Evolutionary conservation across 2,113 vertebrate species (phyloP).

Genomic region (Scomber scombrus): DNA sequence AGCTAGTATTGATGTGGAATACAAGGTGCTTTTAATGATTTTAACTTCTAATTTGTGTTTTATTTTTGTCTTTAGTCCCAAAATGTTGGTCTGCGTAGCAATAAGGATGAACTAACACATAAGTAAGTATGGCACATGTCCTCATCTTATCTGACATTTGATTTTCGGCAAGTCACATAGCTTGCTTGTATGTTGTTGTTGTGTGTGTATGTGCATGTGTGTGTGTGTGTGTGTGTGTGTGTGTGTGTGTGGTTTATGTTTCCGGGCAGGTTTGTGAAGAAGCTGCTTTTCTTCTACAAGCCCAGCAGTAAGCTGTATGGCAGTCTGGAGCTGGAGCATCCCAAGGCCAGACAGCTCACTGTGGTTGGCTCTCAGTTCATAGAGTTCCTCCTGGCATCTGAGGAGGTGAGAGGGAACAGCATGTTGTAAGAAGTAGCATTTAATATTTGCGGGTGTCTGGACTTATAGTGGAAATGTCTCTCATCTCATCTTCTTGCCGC

Average conservation of each 20-base stretch:
- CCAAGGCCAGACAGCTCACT: conserved; percentile 88
- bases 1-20: not conserved
- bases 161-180: not conserved
- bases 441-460: not conserved
- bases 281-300: conserved; percentile 91
- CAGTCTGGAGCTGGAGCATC: conserved; percentile 87
- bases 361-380: conserved; percentile 88
- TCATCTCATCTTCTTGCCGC: too few relatives aligned
- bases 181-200: not conserved
- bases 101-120: conserved; percentile 92
- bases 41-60: conserved; percentile 51
- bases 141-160: not conserved
- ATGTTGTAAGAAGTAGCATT: not conserved
- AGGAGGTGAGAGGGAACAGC: conserved; percentile 83
- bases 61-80: conserved; percentile 87
- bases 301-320: conserved; percentile 90
- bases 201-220: too few relatives aligned
- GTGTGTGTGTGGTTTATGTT: not conserved
- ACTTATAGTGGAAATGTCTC: too few relatives aligned
- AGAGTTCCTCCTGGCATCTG: conserved; percentile 90
- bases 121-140: conserved; percentile 78
- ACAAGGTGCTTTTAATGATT: conserved; percentile 48
- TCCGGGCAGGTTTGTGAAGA: conserved; percentile 87
- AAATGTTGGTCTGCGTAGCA: conserved; percentile 89
- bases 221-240: too few relatives aligned